These are phyloP conservation scores for Pterostichus niger DNA, from an alignment of 2,888 invertebrate genomes.

Conservation along the genomic window DNA sequence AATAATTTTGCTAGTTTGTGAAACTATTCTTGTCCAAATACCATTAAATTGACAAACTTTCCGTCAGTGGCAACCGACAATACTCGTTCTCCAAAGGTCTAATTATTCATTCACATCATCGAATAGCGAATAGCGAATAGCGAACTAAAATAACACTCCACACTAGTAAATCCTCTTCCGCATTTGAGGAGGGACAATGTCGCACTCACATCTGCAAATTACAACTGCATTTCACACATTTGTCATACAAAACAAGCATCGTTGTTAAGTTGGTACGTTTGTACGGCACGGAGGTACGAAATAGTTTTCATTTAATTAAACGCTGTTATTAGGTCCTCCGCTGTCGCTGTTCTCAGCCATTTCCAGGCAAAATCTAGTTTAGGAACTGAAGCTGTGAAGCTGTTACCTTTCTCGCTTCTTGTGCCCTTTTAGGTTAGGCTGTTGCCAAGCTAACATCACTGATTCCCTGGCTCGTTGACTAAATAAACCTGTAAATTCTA, in stretches of 20 bases:
- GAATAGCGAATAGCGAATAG: neutral
- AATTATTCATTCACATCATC: constrained; percentile 22
- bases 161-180: constrained; percentile 16
- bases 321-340: constrained; percentile 32
- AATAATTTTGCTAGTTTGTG: neutral
- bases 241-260: constrained; percentile 53
- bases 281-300: constrained; percentile 11
- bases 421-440: neutral
- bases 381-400: neutral
- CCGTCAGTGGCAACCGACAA: neutral
- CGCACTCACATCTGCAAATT: constrained; percentile 36
- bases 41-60: neutral
- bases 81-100: neutral
- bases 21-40: neutral
- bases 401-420: constrained; percentile 6
- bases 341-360: constrained; percentile 30
- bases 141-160: constrained; percentile 16
- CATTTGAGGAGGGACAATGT: constrained; percentile 8
- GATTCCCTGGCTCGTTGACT: neutral
- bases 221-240: constrained; percentile 50
- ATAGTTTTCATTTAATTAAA: constrained; percentile 59
- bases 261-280: neutral
- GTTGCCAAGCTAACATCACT: neutral
- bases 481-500: constrained; percentile 7
- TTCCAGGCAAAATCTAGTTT: constrained; percentile 34